These are phyloP conservation scores for Luehdorfia chinensis DNA, from an alignment of 1,140 invertebrate species.

Conservation along the genomic window DNA sequence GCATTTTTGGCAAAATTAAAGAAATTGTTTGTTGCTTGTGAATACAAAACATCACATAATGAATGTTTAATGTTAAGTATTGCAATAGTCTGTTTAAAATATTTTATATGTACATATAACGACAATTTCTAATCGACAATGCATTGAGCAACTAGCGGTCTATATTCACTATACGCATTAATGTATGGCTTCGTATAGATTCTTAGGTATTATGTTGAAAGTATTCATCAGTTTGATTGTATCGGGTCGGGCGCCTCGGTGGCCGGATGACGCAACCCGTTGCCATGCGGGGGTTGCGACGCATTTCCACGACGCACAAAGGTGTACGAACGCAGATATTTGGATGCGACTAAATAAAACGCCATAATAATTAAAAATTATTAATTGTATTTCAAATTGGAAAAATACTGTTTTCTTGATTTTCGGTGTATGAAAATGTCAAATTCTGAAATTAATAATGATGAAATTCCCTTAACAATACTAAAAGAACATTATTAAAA, in stretches of 20 bases:
- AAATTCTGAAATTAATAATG: too few species aligned
- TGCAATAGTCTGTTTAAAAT: too few species aligned
- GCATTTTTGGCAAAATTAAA: too few species aligned
- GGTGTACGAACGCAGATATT: conserved; percentile 25
- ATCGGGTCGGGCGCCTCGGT: conserved; percentile 31
- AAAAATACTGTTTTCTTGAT: too few species aligned
- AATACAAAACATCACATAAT: too few species aligned
- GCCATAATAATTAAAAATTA: too few species aligned
- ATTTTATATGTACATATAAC: conserved; percentile 3
- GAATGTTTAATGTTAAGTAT: too few species aligned
- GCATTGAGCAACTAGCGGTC: not conserved
- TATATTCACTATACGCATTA: not conserved
- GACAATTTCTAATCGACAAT: conserved; percentile 1
- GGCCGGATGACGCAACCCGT: conserved; percentile 49
- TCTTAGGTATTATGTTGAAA: conserved; percentile 38
- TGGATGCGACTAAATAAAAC: conserved; percentile 36
- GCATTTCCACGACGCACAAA: conserved; percentile 34
- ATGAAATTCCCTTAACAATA: too few species aligned
- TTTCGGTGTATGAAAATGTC: too few species aligned
- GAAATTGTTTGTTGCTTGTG: too few species aligned
- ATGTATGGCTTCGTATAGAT: conserved; percentile 7
- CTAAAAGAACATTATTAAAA: too few species aligned
- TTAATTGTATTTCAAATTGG: too few species aligned
- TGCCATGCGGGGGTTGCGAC: conserved; percentile 45
- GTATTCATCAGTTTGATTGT: conserved; percentile 71